A percentile compares a stretch with the other conserved stretches of the same genome.
Evolutionary conservation across 1,140 invertebrate species (phyloP).

Genomic region (Megathymus violae): DNA sequence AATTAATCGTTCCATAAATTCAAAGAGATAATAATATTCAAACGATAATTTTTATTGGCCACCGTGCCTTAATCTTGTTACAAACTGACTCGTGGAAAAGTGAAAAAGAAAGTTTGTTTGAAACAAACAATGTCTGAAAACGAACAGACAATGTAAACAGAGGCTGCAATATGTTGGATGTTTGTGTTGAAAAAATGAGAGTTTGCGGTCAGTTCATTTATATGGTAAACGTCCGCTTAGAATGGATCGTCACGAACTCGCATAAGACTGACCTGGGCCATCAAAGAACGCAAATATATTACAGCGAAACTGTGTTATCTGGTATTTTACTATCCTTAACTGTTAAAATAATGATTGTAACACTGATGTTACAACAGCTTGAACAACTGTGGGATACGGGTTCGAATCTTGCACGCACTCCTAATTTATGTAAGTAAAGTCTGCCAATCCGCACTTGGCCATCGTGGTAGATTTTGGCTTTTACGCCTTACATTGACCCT

Average conservation of each 20-base stretch:
- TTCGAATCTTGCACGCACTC: not conserved
- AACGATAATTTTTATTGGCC: no score
- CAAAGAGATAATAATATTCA: no score
- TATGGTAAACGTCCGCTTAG: conserved; percentile 77
- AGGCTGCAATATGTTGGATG: conserved; percentile 61
- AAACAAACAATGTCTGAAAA: conserved; percentile 44
- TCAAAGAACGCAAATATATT: conserved; percentile 47
- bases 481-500: no score
- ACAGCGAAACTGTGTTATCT: conserved; percentile 8
- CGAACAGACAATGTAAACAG: conserved; percentile 59
- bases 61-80: conserved; percentile 17
- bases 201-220: conserved; percentile 70
- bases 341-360: no score
- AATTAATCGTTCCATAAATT: not conserved
- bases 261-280: conserved; percentile 51
- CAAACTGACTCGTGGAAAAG: conserved; percentile 3
- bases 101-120: conserved; percentile 34
- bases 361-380: no score
- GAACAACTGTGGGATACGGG: no score
- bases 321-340: no score
- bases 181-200: conserved; percentile 70
- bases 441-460: no score
- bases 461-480: no score
- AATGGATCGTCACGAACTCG: conserved; percentile 73
- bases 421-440: no score